Base-by-base conservation (phyloP, 2,888 invertebrate genomes). In the Schizotus pectinicornis region DNA sequence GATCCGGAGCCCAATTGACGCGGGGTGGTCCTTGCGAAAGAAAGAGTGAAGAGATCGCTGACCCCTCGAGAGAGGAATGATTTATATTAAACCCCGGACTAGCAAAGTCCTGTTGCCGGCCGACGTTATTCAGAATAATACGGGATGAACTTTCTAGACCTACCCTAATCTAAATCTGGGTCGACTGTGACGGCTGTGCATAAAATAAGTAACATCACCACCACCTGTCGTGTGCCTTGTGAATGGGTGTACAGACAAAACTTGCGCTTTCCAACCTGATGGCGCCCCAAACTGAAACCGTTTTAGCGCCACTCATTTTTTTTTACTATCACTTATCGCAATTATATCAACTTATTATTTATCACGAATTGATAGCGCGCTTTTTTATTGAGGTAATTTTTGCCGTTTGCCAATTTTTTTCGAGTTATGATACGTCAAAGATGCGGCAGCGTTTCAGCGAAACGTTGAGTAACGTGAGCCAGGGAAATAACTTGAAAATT, bases 91-190 rank as follows among this genome's bases (percentile, higher is more conserved):
- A 39, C 6, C 33, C 51, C 34, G 46, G 51, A 46, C 51, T 51
- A 45, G 22, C 35, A 36, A 51, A 57, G 52, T 46, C 47, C 41
- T 51, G 57, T 52, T 57, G 52, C 52, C 31, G 39, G 43, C 49
- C 56, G 54, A 59, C 61, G 56, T 64, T 64, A 64, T 56, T 56
- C 60, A 58, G 59, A 63, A 67, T 67, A 62, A 67, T 58, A 61
- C 53, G 59, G 64, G 63, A 64, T 63, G 59, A 59, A 54, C 57
- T 62, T 59, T 53, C 65, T 62, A 59, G 67, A 67, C 67, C 67
- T 67, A 58, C 67, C 67, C 57, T 62, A 65, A 63, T 62, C 59
- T 65, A 59, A 65, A 67, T 65, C 61, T 65, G 62, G 65, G 63
- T 65, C 61, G 59, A 53, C 42, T 49, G 56, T 58, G 53, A 58